Percentiles rank a stretch among this genome's conserved stretches.
Conservation (phyloP, 1,140 invertebrate genomes). For the Drosophila funebris region DNA sequence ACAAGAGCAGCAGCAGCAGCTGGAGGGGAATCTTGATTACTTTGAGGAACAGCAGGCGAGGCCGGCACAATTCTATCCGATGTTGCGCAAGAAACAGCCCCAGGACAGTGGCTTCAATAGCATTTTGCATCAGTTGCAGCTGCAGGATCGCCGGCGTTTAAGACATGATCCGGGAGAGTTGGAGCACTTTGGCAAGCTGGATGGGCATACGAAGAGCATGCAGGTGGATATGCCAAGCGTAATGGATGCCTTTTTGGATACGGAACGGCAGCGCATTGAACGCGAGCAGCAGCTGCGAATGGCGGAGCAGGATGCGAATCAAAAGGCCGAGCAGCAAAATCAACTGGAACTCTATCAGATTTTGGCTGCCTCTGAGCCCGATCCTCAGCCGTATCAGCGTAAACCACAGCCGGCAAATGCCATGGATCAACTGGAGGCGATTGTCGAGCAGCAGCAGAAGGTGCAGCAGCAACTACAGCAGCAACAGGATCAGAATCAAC, state of each 20-base stretch:
- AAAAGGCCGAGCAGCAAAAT: constrained; percentile 57
- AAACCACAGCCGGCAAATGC: constrained; percentile 57
- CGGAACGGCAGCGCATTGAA: constrained; percentile 69
- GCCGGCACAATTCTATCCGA: constrained; percentile 84
- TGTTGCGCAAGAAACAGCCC: constrained; percentile 54
- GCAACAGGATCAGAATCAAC: constrained; percentile 35
- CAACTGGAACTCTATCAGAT: constrained; percentile 76
- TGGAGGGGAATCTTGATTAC: constrained; percentile 90
- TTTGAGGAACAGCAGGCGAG: constrained; percentile 76
- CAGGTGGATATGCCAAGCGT: constrained; percentile 68
- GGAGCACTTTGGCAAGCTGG: constrained; percentile 72
- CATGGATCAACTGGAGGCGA: constrained; percentile 72
- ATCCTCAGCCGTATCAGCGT: constrained; percentile 76
- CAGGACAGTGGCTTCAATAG: constrained; percentile 52
- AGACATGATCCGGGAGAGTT: constrained; percentile 72
- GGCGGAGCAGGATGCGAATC: constrained; percentile 48
- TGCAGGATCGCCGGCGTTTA: constrained; percentile 67
- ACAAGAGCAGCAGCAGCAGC: constrained; percentile 82
- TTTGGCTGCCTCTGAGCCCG: constrained; percentile 73
- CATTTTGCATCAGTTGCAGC: constrained; percentile 54
- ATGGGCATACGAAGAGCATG: constrained; percentile 51
- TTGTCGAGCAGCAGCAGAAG: constrained; percentile 68
- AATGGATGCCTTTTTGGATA: constrained; percentile 76
- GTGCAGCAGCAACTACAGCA: constrained; percentile 44
- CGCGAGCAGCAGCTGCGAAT: constrained; percentile 58